These are phyloP conservation scores for Myripristis jacobus DNA, from an alignment of 2,797 vertebrate genomes.

Conservation along the genomic window DNA sequence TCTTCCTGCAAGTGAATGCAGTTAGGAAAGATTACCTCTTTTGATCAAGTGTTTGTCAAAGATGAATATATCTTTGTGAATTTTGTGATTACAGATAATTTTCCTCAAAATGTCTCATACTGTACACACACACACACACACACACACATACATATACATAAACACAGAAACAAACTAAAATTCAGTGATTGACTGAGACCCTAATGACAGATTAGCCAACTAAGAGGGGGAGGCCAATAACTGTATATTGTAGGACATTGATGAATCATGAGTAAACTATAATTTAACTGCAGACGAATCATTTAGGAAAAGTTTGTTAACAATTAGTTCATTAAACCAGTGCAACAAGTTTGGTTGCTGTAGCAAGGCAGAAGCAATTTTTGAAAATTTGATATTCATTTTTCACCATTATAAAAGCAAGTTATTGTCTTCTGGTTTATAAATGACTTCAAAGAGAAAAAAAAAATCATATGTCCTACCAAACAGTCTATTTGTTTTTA, in stretches of 20 bases:
- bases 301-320: background rate
- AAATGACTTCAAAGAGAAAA: slow-evolving; percentile 13
- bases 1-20: slow-evolving; percentile 27
- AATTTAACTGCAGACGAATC: background rate
- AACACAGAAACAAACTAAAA: too few relatives aligned
- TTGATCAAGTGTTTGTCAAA: slow-evolving; percentile 39
- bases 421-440: slow-evolving; percentile 40
- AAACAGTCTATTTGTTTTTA: slow-evolving; percentile 48
- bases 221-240: background rate
- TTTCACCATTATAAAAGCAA: slow-evolving; percentile 55
- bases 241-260: slow-evolving; percentile 22
- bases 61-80: slow-evolving; percentile 30
- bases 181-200: slow-evolving; percentile 22
- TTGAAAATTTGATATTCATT: slow-evolving; percentile 1
- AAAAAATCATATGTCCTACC: slow-evolving; percentile 43
- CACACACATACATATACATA: slow-evolving; percentile 1
- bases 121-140: slow-evolving; percentile 6
- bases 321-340: background rate
- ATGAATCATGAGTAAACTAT: slow-evolving; percentile 3
- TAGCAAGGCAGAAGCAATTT: background rate
- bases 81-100: slow-evolving; percentile 30
- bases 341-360: background rate
- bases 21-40: slow-evolving; percentile 20
- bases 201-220: background rate
- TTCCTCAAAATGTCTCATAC: slow-evolving; percentile 18